Percentiles rank a stretch among this genome's conserved stretches.
These are phyloP conservation scores for Zophobas morio DNA, from an alignment of 1,140 invertebrate species.

Conservation along the genomic window DNA sequence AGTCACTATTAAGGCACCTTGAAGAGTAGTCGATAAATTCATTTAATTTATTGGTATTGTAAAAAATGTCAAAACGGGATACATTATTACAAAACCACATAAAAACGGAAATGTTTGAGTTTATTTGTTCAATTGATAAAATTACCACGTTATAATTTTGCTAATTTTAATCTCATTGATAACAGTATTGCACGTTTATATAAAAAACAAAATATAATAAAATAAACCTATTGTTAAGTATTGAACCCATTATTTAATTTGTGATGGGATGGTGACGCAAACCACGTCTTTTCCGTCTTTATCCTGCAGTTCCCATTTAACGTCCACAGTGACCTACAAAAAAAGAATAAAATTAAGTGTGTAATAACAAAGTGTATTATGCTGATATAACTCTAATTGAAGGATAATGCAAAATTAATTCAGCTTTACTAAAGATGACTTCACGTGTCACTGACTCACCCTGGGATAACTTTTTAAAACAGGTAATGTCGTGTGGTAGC, in stretches of 20 bases:
- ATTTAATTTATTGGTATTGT: no score
- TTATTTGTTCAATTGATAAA: no score
- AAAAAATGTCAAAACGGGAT: no score
- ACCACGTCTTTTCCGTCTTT: constrained; percentile 74
- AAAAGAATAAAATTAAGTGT: constrained; percentile 48
- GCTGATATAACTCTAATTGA: constrained; percentile 8
- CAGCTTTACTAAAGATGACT: not conserved
- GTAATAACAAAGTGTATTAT: constrained; percentile 2
- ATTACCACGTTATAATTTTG: no score
- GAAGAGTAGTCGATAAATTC: no score
- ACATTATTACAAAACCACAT: no score
- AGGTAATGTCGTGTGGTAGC: constrained; percentile 74
- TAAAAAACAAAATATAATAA: constrained; percentile 19
- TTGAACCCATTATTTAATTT: constrained; percentile 68
- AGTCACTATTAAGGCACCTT: no score
- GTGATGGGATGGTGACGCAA: constrained; percentile 78
- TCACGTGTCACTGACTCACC: constrained; percentile 64
- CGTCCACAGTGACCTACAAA: constrained; percentile 74
- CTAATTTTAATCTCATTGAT: not conserved
- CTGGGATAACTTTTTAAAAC: constrained; percentile 77
- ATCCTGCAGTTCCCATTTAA: constrained; percentile 81
- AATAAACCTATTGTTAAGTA: no score
- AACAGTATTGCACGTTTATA: constrained; percentile 11
- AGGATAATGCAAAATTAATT: constrained; percentile 13
- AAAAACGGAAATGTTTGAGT: no score